These are phyloP conservation scores for Drosophila anceps DNA, from an alignment of 2,888 invertebrate species.

Conservation along the genomic window DNA sequence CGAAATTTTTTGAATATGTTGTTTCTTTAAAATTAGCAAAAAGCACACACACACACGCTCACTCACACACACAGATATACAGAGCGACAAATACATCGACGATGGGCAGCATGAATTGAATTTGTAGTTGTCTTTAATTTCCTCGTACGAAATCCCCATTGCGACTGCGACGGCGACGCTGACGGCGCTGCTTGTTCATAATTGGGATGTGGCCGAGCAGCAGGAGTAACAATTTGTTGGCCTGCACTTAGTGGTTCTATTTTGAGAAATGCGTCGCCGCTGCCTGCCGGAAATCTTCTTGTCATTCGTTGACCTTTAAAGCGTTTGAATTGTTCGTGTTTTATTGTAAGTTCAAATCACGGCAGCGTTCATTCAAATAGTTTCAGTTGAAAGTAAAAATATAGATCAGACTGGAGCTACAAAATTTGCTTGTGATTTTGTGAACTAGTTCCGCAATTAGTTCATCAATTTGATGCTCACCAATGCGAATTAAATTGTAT, in stretches of 20 bases:
- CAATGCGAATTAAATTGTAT: background rate
- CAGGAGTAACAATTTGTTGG: conserved; percentile 69
- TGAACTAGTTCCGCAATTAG: conserved; percentile 2
- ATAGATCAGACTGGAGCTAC: background rate
- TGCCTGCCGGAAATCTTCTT: conserved; percentile 74
- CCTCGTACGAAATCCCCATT: conserved; percentile 43
- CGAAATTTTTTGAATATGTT: conserved; percentile 75
- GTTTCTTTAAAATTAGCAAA: conserved; percentile 80
- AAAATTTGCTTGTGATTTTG: background rate
- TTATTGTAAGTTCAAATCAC: conserved; percentile 30
- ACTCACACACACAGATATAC: background rate
- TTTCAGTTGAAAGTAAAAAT: background rate
- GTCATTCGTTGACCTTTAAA: conserved; percentile 78
- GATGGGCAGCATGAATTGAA: conserved; percentile 54
- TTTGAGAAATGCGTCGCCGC: conserved; percentile 52
- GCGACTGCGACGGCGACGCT: conserved; percentile 14
- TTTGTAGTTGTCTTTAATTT: conserved; percentile 43
- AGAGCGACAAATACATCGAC: conserved; percentile 5
- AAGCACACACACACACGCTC: conserved; percentile 45
- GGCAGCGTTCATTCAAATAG: conserved; percentile 18
- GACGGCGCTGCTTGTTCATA: conserved; percentile 59
- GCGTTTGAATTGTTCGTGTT: conserved; percentile 34
- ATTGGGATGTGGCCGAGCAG: conserved; percentile 58
- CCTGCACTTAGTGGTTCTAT: conserved; percentile 69
- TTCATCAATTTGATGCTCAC: background rate